Base-by-base conservation (phyloP, 2,888 invertebrate species). In the Habroteleia sp. region DNA sequence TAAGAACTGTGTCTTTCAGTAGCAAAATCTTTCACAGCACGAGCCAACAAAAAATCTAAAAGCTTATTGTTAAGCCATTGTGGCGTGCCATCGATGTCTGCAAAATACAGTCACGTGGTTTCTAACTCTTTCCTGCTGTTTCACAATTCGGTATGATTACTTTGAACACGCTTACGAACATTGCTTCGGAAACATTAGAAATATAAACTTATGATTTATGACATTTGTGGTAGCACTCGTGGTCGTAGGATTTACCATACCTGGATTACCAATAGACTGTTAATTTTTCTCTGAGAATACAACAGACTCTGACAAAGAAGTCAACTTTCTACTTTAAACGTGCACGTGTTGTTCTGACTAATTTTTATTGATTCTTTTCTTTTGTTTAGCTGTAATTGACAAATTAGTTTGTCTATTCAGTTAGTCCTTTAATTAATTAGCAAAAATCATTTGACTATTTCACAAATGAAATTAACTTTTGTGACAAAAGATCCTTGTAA, bases 161-260 rank as follows among this genome's bases (percentile, higher is more conserved):
- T 56, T 11, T 4, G 46, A 48, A 37, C 42, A 48, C 23, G 41
- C 50, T 37, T 8, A 31, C 42, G 27, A 60, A 46, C 44, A 31
- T 8, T 13, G 17, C 54, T 39, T 46, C 31, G 39, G 54, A 54
- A 71, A 71, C 54, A 39, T 71, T 71, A 52, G 46, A 37, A 42
- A 62, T 54, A 62, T 41, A 44, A 74, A 79, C 80, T 79, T 31
- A 63, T 82, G 84, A 85, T 85, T 84, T 83, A 84, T 80, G 81
- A 68, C 76, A 80, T 82, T 83, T 82, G 82, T 75, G 82, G 82
- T 82, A 66, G 77, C 62, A 68, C 71, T 76, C 80, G 81, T 74
- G 82, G 82, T 82, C 80, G 71, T 76, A 77, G 81, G 82, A 83
- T 83, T 83, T 82, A 84, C 81, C 76, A 77, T 71, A 23, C 65